A percentile compares a stretch with the other conserved stretches of the same genome.
phyloP scores from a whole-genome alignment of 2,888 invertebrate genomes.

The Patella caerulea region DNA sequence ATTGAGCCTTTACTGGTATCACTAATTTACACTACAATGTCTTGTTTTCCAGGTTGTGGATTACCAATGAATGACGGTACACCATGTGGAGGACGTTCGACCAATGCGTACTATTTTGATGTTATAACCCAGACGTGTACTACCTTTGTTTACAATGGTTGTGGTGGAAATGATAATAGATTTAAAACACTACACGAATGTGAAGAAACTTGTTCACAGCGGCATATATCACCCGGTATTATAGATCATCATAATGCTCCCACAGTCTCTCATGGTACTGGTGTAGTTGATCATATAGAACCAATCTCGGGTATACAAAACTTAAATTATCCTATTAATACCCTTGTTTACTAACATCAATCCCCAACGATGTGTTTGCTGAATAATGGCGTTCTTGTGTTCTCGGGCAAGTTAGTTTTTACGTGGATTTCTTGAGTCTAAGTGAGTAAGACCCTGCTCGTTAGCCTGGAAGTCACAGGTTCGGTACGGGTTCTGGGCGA shows the following conservation, averaged over 20 bases:
- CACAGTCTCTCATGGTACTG: neutral
- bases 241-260: neutral
- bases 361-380: no score
- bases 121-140: neutral
- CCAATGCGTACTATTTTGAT: neutral
- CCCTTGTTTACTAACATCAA: no score
- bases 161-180: neutral
- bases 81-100: neutral
- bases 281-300: neutral
- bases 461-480: no score
- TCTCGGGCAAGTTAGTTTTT: no score
- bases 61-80: neutral
- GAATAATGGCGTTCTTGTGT: no score
- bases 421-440: no score
- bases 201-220: neutral
- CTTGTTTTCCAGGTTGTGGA: neutral
- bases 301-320: neutral
- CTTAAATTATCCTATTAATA: no score
- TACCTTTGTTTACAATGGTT: neutral
- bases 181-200: neutral
- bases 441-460: no score
- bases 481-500: no score
- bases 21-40: no score
- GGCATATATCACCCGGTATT: constrained; percentile 2
- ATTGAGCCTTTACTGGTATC: no score